Conservation (phyloP, 2,797 vertebrate genomes). For the Brachymystax lenok region DNA sequence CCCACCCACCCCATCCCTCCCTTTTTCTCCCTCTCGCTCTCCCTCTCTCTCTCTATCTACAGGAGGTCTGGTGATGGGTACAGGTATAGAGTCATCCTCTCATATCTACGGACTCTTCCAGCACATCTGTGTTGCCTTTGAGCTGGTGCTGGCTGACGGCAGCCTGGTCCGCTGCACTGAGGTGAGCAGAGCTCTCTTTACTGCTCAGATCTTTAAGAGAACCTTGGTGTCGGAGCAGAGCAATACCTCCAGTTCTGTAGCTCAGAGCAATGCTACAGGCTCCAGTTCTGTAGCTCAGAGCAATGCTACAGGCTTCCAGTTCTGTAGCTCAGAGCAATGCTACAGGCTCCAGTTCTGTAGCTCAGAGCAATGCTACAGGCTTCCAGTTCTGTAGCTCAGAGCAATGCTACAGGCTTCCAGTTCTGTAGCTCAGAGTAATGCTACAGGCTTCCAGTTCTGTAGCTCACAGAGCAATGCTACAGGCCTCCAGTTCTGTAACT, state of each 20-base stretch:
- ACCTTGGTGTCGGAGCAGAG: background rate
- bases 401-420: too few relatives aligned
- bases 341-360: too few relatives aligned
- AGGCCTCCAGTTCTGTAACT: too few relatives aligned
- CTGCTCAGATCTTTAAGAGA: background rate
- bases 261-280: too few relatives aligned
- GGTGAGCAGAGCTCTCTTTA: slow-evolving; percentile 73
- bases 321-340: too few relatives aligned
- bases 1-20: background rate
- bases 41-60: slow-evolving; percentile 17
- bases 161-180: slow-evolving; percentile 93
- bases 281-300: too few relatives aligned
- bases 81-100: slow-evolving; percentile 96
- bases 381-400: too few relatives aligned
- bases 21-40: background rate
- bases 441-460: background rate
- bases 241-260: background rate
- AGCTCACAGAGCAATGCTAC: background rate
- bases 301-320: background rate
- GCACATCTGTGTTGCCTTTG: slow-evolving; percentile 92
- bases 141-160: slow-evolving; percentile 92
- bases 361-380: too few relatives aligned
- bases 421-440: too few relatives aligned
- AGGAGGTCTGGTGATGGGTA: slow-evolving; percentile 99
- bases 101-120: slow-evolving; percentile 96